Evolutionary conservation across 2,888 invertebrate species (phyloP).

Genomic region (Cyclophora albipunctata): DNA sequence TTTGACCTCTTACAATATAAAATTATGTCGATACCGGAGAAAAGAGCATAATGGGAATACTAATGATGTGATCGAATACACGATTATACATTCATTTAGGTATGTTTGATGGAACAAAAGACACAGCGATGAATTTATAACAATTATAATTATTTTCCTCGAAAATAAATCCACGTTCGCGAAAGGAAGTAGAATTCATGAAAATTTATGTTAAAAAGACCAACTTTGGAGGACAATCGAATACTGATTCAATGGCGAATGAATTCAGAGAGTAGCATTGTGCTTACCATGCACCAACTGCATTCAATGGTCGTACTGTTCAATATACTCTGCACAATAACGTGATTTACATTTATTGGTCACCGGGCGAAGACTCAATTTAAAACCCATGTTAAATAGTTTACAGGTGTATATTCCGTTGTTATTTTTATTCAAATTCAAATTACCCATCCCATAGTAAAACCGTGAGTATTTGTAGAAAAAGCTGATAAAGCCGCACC

Average conservation of each 20-base stretch:
- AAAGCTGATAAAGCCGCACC: too few relatives aligned
- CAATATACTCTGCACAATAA: conserved; percentile 51
- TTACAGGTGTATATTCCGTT: conserved; percentile 7
- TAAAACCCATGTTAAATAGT: conserved; percentile 25
- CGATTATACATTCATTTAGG: too few relatives aligned
- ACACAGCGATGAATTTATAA: too few relatives aligned
- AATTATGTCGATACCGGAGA: conserved; percentile 1
- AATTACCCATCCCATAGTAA: too few relatives aligned
- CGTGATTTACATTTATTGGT: conserved; percentile 63
- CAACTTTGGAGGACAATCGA: conserved; percentile 49
- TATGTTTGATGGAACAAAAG: too few relatives aligned
- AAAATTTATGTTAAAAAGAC: conserved; percentile 42
- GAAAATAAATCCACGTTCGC: conserved; percentile 17
- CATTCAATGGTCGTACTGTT: conserved; percentile 46
- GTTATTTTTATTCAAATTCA: too few relatives aligned
- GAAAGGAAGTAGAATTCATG: conserved; percentile 25
- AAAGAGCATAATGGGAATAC: not conserved
- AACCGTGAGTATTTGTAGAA: too few relatives aligned
- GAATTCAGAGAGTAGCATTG: conserved; percentile 53
- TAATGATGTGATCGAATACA: too few relatives aligned
- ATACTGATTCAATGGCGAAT: conserved; percentile 56
- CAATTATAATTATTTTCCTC: conserved; percentile 10
- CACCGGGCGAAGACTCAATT: conserved; percentile 39
- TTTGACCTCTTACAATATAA: conserved; percentile 14
- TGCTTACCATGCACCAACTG: conserved; percentile 55